These are phyloP conservation scores for Zonotrichia leucophrys DNA, from an alignment of 2,113 vertebrate genomes.

Conservation along the genomic window DNA sequence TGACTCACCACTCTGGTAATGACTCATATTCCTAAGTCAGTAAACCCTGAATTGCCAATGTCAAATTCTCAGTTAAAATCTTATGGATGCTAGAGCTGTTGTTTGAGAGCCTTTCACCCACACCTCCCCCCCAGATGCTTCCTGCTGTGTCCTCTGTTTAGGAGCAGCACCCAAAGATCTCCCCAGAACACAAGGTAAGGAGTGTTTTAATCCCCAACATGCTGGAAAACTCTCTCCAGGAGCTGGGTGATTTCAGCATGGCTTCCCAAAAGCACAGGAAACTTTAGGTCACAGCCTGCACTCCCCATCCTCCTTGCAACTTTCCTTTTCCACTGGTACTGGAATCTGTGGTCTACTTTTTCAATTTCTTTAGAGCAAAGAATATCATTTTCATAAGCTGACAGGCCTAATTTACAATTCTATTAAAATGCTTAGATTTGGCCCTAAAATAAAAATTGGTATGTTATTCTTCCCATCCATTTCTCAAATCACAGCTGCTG, in stretches of 20 bases:
- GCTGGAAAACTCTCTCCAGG: background rate
- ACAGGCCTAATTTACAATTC: slow-evolving; percentile 53
- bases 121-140: background rate
- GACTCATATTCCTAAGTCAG: background rate
- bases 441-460: slow-evolving; percentile 37
- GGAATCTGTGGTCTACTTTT: background rate
- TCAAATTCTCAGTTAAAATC: background rate
- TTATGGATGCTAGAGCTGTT: background rate
- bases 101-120: background rate
- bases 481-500: slow-evolving; percentile 32
- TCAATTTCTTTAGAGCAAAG: slow-evolving; percentile 27
- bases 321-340: background rate
- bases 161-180: background rate
- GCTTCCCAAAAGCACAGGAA: background rate
- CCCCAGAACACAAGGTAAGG: background rate
- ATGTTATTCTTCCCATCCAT: slow-evolving; percentile 19
- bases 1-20: background rate
- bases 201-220: background rate
- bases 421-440: slow-evolving; percentile 51
- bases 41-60: background rate
- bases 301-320: background rate
- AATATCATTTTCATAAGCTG: slow-evolving; percentile 44
- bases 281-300: background rate
- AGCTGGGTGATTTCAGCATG: background rate
- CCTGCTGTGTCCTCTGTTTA: background rate